These are phyloP conservation scores for Lophura nycthemera DNA, from an alignment of 2,113 vertebrate species.

Conservation along the genomic window DNA sequence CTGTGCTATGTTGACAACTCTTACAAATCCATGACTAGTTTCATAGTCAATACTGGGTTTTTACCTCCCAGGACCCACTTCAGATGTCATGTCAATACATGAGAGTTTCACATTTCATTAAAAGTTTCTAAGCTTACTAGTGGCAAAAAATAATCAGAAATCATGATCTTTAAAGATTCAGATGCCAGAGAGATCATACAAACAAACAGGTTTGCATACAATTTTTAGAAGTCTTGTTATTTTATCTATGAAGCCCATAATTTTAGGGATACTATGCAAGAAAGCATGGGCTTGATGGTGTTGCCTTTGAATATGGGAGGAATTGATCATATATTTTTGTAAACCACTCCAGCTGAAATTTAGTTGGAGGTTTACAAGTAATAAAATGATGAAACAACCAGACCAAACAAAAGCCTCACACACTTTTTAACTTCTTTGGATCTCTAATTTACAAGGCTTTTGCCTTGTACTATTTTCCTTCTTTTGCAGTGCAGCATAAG, in stretches of 20 bases:
- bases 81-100: neutral
- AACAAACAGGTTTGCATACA: neutral
- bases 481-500: neutral
- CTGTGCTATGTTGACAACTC: neutral
- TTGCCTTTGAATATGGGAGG: neutral
- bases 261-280: neutral
- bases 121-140: neutral
- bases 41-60: neutral
- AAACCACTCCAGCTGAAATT: neutral
- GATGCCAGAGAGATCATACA: neutral
- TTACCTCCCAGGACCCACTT: neutral
- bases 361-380: neutral
- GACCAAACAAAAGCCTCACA: neutral
- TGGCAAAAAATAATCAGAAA: neutral
- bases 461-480: neutral
- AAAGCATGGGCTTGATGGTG: neutral
- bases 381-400: neutral
- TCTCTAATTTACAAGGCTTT: neutral
- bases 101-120: neutral
- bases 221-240: neutral
- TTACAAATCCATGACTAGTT: neutral
- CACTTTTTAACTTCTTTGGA: neutral
- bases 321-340: neutral
- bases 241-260: neutral
- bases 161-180: neutral